These are phyloP conservation scores for Leucosticte australis DNA, from an alignment of 2,113 vertebrate genomes.

Conservation along the genomic window DNA sequence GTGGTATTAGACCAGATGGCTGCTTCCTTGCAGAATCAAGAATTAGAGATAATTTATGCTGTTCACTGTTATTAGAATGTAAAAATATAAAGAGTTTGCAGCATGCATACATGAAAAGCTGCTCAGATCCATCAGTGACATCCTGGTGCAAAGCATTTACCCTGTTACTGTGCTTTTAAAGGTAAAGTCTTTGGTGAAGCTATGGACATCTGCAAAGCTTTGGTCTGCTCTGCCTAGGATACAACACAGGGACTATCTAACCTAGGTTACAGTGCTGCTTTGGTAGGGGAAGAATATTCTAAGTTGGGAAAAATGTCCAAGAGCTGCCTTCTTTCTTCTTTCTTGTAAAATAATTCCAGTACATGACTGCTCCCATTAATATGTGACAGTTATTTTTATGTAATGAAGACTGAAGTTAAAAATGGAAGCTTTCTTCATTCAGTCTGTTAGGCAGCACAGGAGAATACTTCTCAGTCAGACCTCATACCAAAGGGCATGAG, in stretches of 20 bases:
- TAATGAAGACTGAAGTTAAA: constrained; percentile 52
- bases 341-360: constrained; percentile 15
- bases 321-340: constrained; percentile 42
- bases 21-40: constrained; percentile 80
- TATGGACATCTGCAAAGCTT: not conserved
- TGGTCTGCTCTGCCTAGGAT: not conserved
- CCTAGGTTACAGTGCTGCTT: not conserved
- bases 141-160: constrained; percentile 22
- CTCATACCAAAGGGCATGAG: constrained; percentile 15
- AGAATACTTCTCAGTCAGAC: constrained; percentile 54
- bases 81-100: constrained; percentile 80
- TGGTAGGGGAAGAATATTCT: not conserved
- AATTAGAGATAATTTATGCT: constrained; percentile 84
- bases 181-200: not conserved
- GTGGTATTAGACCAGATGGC: constrained; percentile 86
- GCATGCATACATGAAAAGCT: constrained; percentile 72
- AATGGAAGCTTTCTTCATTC: constrained; percentile 56
- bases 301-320: constrained; percentile 24
- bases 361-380: constrained; percentile 4
- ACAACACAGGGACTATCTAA: not conserved
- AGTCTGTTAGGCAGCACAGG: constrained; percentile 49
- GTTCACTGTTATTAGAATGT: constrained; percentile 83
- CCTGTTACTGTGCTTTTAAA: not conserved
- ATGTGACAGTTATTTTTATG: constrained; percentile 49
- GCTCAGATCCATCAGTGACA: constrained; percentile 50